Evolutionary conservation across 2,797 vertebrate genomes (phyloP).

Genomic region (Hyperoplus immaculatus): DNA sequence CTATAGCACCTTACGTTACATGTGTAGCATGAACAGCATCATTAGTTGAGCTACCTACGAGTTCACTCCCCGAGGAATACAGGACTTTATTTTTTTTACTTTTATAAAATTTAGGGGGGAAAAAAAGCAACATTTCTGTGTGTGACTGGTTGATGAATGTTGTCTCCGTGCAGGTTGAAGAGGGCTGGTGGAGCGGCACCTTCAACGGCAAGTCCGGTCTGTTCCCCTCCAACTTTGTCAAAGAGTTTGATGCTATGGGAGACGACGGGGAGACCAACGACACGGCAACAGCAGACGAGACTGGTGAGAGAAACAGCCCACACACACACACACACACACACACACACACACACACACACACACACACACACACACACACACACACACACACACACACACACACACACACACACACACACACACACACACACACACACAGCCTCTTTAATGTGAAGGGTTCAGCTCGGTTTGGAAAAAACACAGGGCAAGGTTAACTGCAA

Average conservation of each 20-base stretch:
- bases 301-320: slow-evolving; percentile 78
- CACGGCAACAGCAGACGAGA: slow-evolving; percentile 83
- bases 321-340: background rate
- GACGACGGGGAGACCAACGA: slow-evolving; percentile 89
- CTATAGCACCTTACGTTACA: background rate
- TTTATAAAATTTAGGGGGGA: background rate
- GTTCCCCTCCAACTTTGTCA: slow-evolving; percentile 97
- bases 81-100: background rate
- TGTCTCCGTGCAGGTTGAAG: slow-evolving; percentile 89
- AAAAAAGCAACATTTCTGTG: background rate
- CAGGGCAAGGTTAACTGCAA: background rate
- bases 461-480: background rate
- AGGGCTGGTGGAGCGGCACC: slow-evolving; percentile 96
- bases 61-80: no score
- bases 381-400: background rate
- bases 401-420: background rate
- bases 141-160: background rate
- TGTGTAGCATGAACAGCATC: background rate
- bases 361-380: background rate
- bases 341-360: background rate
- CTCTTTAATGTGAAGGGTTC: background rate
- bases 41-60: background rate
- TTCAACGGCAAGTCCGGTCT: slow-evolving; percentile 90
- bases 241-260: slow-evolving; percentile 87
- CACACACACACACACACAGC: background rate